Evolutionary conservation across 2,888 invertebrate genomes (phyloP), one percentile per base, ranked within the genome.

Genomic region (Carabus problematicus): DNA sequence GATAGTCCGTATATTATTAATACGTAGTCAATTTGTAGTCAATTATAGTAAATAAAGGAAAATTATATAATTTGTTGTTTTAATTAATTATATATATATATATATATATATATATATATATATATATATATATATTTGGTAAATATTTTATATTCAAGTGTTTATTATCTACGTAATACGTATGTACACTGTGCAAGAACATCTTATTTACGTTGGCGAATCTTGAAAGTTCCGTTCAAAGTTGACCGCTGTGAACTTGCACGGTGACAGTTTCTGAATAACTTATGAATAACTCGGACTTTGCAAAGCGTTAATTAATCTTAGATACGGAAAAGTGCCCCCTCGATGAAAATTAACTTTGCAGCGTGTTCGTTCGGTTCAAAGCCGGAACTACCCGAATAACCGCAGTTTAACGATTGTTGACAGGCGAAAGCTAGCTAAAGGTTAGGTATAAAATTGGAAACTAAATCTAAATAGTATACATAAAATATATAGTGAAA

Each of bases 381-480:
- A 18, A 16, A 18, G 45, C 2, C 45, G n/a, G 3, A 12, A n/a
- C 45, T 12, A 45, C 18, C 55, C 19, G 55, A 19, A n/a, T 29
- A n/a, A 8, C 55, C 55, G 0, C 39, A 14, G 45, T 16, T 18
- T n/a, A 45, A 41, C 43, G 60, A 45, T 60, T 43, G 43, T 8
- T 16, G 56, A n/a, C 16, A 19, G 18, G n/a, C 0, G 29, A 16
- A n/a, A 41, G 41, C 12, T 14, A 43, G 47, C n/a, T 49, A 14
- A 45, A 61, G n/a, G n/a, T n/a, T n/a, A n/a, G n/a, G n/a, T n/a
- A n/a, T n/a, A n/a, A n/a, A n/a, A n/a, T n/a, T n/a, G n/a, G 61
- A 61, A 49, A 49, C 61, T 47, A 61, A 47, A 49, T 61, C 47
- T 61, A 61, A 61, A 61, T 61, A 49, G n/a, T n/a, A 61, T 19